Conservation (phyloP, 2,888 invertebrate genomes). For the Orthosia cruda region DNA sequence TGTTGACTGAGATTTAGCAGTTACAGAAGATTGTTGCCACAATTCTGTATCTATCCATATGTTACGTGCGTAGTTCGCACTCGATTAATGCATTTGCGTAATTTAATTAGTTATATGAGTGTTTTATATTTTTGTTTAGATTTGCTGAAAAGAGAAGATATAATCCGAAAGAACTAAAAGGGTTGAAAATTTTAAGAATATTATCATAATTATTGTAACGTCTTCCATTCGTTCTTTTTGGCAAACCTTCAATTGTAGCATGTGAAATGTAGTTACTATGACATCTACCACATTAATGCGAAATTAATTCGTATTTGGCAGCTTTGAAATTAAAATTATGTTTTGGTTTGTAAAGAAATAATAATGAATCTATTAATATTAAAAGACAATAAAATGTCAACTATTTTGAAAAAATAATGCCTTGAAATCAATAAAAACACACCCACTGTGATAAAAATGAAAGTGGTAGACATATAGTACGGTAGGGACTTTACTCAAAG, state of each 20-base stretch:
- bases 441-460: conserved; percentile 90
- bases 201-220: conserved; percentile 77
- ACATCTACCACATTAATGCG: conserved; percentile 81
- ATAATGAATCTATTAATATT: conserved; percentile 57
- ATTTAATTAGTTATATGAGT: conserved; percentile 87
- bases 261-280: conserved; percentile 77
- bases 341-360: conserved; percentile 63
- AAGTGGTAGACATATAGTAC: conserved; percentile 88
- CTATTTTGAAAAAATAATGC: conserved; percentile 80
- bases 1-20: conserved; percentile 78
- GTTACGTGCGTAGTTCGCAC: conserved; percentile 77
- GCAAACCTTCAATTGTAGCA: conserved; percentile 89
- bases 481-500: conserved; percentile 90
- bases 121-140: conserved; percentile 82
- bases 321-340: conserved; percentile 66
- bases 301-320: conserved; percentile 69
- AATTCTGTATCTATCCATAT: conserved; percentile 79
- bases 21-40: conserved; percentile 83
- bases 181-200: conserved; percentile 74
- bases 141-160: conserved; percentile 82
- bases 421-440: conserved; percentile 85
- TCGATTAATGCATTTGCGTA: conserved; percentile 89
- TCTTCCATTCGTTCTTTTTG: conserved; percentile 90
- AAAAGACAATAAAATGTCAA: conserved; percentile 86
- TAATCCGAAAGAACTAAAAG: conserved; percentile 75